Evolutionary conservation across 2,888 invertebrate species (phyloP), one percentile per base, ranked within the genome.

Genomic region (Scaptomyza caliginosa): DNA sequence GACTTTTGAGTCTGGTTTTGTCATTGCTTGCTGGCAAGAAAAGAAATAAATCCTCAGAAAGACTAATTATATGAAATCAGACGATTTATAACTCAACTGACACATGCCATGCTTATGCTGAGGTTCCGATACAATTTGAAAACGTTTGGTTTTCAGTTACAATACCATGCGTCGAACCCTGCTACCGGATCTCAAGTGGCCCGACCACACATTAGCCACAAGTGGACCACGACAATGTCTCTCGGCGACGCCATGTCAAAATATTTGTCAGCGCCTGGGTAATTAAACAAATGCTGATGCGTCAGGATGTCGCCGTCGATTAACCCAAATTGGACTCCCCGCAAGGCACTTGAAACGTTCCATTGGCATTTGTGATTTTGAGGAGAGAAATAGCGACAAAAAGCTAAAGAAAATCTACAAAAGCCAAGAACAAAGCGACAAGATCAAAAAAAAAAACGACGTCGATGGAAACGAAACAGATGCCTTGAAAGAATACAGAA

Each of bases 381-480:
- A 17, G 36, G 42, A 10, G 26, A 10, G 10, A 3, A 4, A 26
- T 2, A 2, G 30, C 1, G 30, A 30, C 83, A 67, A 52, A 55
- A 17, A 49, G 19, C 21, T 45, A 67, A 21, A 10, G 21, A 7
- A 46, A 49, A 24, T 49, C 39, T 42, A 64, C 67, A 60, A 45
- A 58, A 58, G 59, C 34, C 38, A 78, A 77, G 75, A 66, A 77
- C 72, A 79, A 79, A 77, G 70, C 64, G 46, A 54, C 39, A 49
- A 38, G n/a, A 39, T 11, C 48, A 40, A 39, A 40, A 24, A 4
- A 67, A 67, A 77, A 81, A 82, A 88, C 79, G 89, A 89, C 73
- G 88, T 66, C 74, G 78, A 84, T 64, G 80, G 89, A 89, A 59
- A 87, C 48, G 74, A 90, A 90, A 79, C 89, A 89, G 89, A 89